Evolutionary conservation across 2,113 vertebrate species (phyloP).

Genomic region (Gadus macrocephalus): DNA sequence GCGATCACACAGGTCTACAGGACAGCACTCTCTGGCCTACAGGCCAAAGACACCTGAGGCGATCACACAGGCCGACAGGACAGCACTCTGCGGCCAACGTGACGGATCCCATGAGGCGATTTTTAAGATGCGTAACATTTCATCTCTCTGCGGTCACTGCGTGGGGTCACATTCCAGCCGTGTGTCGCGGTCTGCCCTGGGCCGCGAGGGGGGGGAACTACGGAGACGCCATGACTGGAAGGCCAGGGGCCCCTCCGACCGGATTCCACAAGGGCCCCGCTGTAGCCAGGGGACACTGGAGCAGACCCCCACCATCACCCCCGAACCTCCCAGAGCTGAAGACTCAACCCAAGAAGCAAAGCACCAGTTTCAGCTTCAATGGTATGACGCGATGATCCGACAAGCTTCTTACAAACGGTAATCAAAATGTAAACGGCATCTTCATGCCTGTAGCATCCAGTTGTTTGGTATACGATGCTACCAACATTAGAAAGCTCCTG

Average conservation of each 20-base stretch:
- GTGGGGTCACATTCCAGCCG: slow-evolving; percentile 46
- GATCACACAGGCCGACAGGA: no score
- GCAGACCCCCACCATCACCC: not conserved
- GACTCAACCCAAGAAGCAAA: no score
- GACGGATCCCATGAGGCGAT: not conserved
- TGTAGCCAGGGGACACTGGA: not conserved
- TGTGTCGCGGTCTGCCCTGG: slow-evolving; percentile 14
- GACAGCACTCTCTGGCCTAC: not conserved
- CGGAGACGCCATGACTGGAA: slow-evolving; percentile 16
- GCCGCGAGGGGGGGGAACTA: slow-evolving; percentile 21
- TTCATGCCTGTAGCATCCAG: no score
- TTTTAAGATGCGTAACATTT: slow-evolving; percentile 26
- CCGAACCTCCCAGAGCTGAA: no score
- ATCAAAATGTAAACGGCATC: no score
- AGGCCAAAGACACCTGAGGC: no score
- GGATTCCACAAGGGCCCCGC: slow-evolving; percentile 21
- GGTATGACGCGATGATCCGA: no score
- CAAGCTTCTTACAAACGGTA: no score
- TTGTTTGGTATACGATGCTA: no score
- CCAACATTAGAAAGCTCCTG: no score
- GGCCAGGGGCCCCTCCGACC: not conserved
- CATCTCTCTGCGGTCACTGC: slow-evolving; percentile 35
- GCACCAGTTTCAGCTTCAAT: no score
- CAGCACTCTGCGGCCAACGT: not conserved
- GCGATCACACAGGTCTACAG: no score